Percentiles rank a stretch among this genome's conserved stretches.
phyloP scores from a whole-genome alignment of 2,888 invertebrate species.

The Agrotis ipsilon region DNA sequence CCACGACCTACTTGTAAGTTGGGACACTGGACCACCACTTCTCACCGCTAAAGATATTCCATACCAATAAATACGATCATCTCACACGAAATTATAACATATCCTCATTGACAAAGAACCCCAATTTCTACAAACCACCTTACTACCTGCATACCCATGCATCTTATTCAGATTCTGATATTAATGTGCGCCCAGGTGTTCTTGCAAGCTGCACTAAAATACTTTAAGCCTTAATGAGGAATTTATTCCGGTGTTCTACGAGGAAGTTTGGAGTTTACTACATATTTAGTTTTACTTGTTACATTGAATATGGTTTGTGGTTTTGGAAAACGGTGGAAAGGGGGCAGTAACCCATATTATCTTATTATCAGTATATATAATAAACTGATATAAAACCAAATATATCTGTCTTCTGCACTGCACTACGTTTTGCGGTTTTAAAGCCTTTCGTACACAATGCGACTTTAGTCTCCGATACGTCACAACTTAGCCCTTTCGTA shows the following conservation, averaged over 20 bases:
- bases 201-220: constrained; percentile 46
- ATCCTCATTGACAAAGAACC: background rate
- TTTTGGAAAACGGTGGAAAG: background rate
- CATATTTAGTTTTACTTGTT: background rate
- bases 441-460: no score
- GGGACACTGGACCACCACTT: no score
- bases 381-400: no score
- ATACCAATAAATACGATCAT: no score
- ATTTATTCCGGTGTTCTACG: constrained; percentile 43
- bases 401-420: no score
- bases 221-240: constrained; percentile 57
- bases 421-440: no score
- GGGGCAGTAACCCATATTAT: no score
- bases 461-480: no score
- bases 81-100: background rate
- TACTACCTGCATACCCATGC: constrained; percentile 29
- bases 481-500: no score
- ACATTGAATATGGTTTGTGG: background rate
- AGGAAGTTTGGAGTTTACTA: constrained; percentile 21
- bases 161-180: constrained; percentile 45
- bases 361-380: no score
- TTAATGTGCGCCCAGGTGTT: constrained; percentile 54
- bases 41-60: no score
- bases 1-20: no score
- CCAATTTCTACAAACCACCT: background rate